These are phyloP conservation scores for Thalpophila matura DNA, from an alignment of 2,888 invertebrate species.

Conservation along the genomic window DNA sequence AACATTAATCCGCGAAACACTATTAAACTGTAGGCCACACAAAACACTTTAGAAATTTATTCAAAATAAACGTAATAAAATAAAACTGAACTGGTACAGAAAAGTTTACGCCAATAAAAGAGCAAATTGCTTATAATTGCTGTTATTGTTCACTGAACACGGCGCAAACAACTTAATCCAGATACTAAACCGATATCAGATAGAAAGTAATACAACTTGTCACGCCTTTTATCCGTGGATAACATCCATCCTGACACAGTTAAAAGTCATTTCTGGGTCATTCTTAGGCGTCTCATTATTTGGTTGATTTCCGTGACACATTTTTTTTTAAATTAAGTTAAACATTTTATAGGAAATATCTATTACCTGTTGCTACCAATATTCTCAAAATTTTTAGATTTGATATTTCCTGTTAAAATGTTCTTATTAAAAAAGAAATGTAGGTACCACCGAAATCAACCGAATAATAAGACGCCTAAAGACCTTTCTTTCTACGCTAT, in stretches of 20 bases:
- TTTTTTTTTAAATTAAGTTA: too few relatives aligned
- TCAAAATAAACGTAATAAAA: conserved; percentile 20
- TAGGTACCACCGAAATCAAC: too few relatives aligned
- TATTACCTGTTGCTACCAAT: too few relatives aligned
- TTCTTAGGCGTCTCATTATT: too few relatives aligned
- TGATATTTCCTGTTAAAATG: too few relatives aligned
- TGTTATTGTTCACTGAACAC: conserved; percentile 42
- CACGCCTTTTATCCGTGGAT: conserved; percentile 39
- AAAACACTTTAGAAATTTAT: conserved; percentile 4
- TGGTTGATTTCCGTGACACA: too few relatives aligned
- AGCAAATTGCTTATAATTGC: conserved; percentile 33
- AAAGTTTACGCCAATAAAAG: conserved; percentile 14
- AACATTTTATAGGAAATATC: too few relatives aligned
- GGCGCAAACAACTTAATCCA: conserved; percentile 33
- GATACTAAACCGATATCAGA: conserved; percentile 6
- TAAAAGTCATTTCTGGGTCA: conserved; percentile 22
- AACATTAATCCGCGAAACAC: too few relatives aligned
- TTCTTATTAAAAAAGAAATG: too few relatives aligned
- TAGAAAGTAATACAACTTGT: conserved; percentile 35
- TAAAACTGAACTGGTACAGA: not conserved
- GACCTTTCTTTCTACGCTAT: too few relatives aligned
- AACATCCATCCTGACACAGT: conserved; percentile 35
- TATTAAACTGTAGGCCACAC: conserved; percentile 4
- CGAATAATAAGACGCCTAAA: too few relatives aligned
- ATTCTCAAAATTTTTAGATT: too few relatives aligned